A percentile compares a stretch with the other conserved stretches of the same genome.
phyloP scores from a whole-genome alignment of 2,797 vertebrate genomes.

The Onychomys arenicola region DNA sequence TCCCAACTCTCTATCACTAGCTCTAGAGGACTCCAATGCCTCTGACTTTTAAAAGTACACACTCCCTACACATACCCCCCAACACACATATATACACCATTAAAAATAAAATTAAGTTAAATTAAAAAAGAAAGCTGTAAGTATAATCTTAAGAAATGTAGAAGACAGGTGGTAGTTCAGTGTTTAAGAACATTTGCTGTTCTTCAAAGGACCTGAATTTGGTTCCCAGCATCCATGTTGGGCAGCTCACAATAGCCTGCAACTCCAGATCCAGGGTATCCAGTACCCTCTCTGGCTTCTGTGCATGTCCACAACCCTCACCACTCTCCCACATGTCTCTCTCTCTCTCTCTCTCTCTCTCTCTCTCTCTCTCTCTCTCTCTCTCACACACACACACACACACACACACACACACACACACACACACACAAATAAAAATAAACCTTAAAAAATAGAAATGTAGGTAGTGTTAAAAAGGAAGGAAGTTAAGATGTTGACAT shows the following conservation, averaged over 20 bases:
- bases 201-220: background rate
- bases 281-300: background rate
- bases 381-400: background rate
- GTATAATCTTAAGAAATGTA: background rate
- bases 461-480: background rate
- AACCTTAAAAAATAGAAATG: background rate
- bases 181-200: background rate
- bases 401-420: accelerated
- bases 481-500: background rate
- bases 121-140: background rate
- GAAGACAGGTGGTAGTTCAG: background rate
- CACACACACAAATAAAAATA: background rate
- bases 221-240: background rate
- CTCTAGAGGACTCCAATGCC: background rate
- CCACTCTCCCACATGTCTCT: background rate
- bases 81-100: background rate
- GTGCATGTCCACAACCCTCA: background rate
- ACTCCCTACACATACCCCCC: background rate
- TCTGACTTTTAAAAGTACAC: background rate
- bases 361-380: no score
- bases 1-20: background rate
- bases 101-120: background rate
- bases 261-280: background rate
- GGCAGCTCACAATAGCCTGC: background rate
- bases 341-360: no score